These are phyloP conservation scores for Bubalus kerabau DNA, from an alignment of 2,113 vertebrate species.

Conservation along the genomic window DNA sequence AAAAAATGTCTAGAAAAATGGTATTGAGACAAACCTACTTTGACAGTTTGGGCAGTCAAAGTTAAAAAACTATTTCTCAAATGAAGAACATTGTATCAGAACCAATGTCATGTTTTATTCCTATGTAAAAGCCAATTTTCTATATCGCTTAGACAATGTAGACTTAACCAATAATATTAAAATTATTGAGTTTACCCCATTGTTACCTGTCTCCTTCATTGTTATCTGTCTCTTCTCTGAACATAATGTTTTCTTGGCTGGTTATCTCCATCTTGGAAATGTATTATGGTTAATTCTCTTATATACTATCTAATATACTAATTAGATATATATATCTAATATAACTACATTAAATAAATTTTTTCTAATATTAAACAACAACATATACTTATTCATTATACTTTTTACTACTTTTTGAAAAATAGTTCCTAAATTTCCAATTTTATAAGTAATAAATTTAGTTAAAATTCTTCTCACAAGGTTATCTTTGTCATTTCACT, in stretches of 20 bases:
- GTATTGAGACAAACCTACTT: neutral
- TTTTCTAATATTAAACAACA: neutral
- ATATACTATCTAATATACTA: neutral
- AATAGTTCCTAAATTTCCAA: constrained; percentile 11
- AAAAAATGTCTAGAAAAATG: constrained; percentile 20
- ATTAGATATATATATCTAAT: neutral
- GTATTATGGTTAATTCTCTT: neutral
- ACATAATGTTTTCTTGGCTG: neutral
- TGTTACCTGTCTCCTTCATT: neutral
- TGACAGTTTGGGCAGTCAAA: neutral
- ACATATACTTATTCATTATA: neutral
- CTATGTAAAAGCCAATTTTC: neutral
- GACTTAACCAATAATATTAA: neutral
- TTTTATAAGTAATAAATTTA: constrained; percentile 20
- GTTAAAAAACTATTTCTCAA: neutral
- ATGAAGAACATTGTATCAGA: neutral
- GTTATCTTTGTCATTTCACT: constrained; percentile 66
- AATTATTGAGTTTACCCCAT: neutral
- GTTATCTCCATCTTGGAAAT: neutral
- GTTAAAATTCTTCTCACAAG: neutral
- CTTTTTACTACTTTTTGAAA: constrained; percentile 19
- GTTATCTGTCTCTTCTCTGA: neutral
- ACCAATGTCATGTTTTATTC: neutral
- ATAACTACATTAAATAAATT: constrained; percentile 15
- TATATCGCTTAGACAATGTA: neutral